Conservation (phyloP, 1,140 invertebrate species). For the Drosophila littoralis region DNA sequence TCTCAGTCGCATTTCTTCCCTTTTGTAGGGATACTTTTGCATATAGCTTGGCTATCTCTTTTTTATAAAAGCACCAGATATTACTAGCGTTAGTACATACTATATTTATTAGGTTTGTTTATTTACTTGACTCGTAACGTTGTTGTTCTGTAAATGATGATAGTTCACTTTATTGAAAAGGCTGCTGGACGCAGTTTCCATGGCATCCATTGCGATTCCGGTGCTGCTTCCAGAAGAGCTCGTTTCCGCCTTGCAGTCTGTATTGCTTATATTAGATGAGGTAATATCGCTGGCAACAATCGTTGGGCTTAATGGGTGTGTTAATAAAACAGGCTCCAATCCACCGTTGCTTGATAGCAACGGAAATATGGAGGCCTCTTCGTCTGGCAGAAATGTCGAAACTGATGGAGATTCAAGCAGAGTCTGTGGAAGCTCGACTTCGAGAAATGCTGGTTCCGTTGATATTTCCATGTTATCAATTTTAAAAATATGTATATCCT, state of each 20-base stretch:
- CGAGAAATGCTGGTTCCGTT: constrained; percentile 66
- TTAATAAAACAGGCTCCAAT: constrained; percentile 84
- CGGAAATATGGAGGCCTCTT: constrained; percentile 86
- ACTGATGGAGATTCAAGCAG: constrained; percentile 70
- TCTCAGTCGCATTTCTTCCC: no score
- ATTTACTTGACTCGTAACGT: constrained; percentile 76
- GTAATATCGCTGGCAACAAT: constrained; percentile 62
- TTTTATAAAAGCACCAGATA: background rate
- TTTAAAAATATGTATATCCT: background rate
- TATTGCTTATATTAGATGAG: constrained; percentile 72
- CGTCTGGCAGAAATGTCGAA: constrained; percentile 85
- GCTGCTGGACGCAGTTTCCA: constrained; percentile 85
- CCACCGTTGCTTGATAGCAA: constrained; percentile 84
- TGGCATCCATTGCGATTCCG: constrained; percentile 75
- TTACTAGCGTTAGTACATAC: background rate
- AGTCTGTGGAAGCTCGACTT: constrained; percentile 68
- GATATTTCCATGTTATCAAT: constrained; percentile 66
- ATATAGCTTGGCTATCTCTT: background rate
- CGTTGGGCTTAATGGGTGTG: constrained; percentile 85
- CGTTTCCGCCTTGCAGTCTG: constrained; percentile 64
- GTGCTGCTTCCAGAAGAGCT: constrained; percentile 84
- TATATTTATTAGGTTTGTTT: background rate
- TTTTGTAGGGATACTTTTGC: no score
- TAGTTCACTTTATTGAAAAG: constrained; percentile 85
- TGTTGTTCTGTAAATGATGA: constrained; percentile 84